These are phyloP conservation scores for Zophobas morio DNA, from an alignment of 1,140 invertebrate genomes.

Conservation along the genomic window DNA sequence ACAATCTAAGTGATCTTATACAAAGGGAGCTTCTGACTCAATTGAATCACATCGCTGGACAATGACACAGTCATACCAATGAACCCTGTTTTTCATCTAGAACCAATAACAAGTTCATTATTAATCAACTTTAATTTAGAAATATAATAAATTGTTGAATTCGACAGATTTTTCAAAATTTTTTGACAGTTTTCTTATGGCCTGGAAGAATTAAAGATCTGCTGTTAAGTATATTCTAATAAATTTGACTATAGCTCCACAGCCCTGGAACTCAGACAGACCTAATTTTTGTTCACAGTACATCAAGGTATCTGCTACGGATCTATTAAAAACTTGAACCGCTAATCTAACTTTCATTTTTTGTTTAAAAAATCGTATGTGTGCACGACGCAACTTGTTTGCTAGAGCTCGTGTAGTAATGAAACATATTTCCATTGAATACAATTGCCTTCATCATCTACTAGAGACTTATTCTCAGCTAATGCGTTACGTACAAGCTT, in stretches of 20 bases:
- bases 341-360: conserved; percentile 60
- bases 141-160: conserved; percentile 30
- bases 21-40: conserved; percentile 37
- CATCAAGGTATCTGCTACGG: conserved; percentile 52
- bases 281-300: conserved; percentile 50
- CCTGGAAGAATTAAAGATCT: conserved; percentile 49
- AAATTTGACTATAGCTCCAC: conserved; percentile 54
- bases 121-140: conserved; percentile 26
- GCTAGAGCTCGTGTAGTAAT: conserved; percentile 47
- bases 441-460: conserved; percentile 44
- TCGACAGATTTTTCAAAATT: conserved; percentile 28
- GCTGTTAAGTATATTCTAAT: conserved; percentile 57
- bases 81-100: conserved; percentile 57
- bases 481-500: conserved; percentile 19
- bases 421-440: conserved; percentile 57
- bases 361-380: conserved; percentile 54
- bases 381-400: conserved; percentile 54
- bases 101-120: conserved; percentile 34
- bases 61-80: conserved; percentile 56
- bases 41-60: conserved; percentile 47
- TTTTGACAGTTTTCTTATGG: conserved; percentile 22
- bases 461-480: conserved; percentile 16
- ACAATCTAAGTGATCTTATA: conserved; percentile 67
- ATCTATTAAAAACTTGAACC: conserved; percentile 53
- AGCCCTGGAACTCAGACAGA: conserved; percentile 51